These are phyloP conservation scores for Naja naja DNA, from an alignment of 2,113 vertebrate genomes.

Conservation along the genomic window DNA sequence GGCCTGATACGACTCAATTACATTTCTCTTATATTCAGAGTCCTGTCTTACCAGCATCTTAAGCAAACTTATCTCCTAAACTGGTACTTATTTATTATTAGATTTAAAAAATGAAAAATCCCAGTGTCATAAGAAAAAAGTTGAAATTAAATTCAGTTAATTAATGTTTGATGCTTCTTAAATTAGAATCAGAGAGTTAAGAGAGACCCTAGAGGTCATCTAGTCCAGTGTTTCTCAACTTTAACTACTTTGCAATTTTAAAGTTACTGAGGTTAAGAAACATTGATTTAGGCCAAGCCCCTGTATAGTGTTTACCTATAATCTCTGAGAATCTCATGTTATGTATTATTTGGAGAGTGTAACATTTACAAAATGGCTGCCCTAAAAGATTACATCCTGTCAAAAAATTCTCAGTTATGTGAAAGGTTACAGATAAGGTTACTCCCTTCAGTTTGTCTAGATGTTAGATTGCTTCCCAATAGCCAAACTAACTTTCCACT, in stretches of 20 bases:
- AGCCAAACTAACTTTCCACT: not conserved
- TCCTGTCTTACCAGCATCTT: not conserved
- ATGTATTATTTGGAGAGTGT: not conserved
- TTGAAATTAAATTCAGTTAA: not conserved
- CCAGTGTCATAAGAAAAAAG: not conserved
- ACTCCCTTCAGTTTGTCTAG: not conserved
- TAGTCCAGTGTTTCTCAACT: not conserved
- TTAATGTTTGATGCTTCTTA: not conserved
- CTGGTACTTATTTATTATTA: not conserved
- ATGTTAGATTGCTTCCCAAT: not conserved
- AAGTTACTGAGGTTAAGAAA: not conserved
- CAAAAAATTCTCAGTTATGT: not conserved
- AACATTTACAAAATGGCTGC: not conserved
- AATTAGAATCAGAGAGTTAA: not conserved
- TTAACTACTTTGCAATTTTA: not conserved
- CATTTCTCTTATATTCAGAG: not conserved
- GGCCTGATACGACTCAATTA: not conserved
- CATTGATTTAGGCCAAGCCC: not conserved
- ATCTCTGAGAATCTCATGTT: not conserved
- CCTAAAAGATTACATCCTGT: not conserved
- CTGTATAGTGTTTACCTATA: not conserved
- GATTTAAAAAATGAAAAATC: not conserved
- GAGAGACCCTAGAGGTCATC: not conserved
- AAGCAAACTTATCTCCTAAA: not conserved
- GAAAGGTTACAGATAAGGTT: not conserved